A percentile compares a stretch with the other conserved stretches of the same genome.
Conservation (phyloP, 2,888 invertebrate species). For the Oscheius sp. region DNA sequence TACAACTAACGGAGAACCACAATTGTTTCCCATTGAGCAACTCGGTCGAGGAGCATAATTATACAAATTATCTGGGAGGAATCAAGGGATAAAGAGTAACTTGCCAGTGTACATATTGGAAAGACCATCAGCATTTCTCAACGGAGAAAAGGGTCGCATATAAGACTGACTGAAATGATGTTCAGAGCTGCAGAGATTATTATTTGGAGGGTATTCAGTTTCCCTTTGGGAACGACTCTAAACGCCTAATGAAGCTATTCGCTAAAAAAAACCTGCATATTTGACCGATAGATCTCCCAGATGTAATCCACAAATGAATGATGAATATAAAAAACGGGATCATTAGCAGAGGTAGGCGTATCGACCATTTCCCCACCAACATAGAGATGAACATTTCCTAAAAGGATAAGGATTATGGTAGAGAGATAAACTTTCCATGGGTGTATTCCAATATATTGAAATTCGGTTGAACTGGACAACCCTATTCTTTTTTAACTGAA, state of each 20-base stretch:
- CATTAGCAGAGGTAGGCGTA: slow-evolving; percentile 69
- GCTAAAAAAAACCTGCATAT: slow-evolving; percentile 41
- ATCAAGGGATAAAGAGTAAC: neutral
- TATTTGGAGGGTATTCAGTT: slow-evolving; percentile 54
- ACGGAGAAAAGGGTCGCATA: slow-evolving; percentile 60
- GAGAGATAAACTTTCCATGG: too few species aligned
- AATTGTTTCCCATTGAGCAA: slow-evolving; percentile 45
- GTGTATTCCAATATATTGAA: slow-evolving; percentile 62
- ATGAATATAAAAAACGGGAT: slow-evolving; percentile 70
- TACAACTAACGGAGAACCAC: slow-evolving; percentile 45
- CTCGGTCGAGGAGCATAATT: slow-evolving; percentile 59
- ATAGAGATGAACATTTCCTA: slow-evolving; percentile 67
- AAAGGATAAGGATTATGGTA: too few species aligned
- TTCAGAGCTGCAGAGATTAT: slow-evolving; percentile 45
- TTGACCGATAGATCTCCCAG: slow-evolving; percentile 69
- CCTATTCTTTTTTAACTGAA: slow-evolving; percentile 25
- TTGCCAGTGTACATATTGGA: slow-evolving; percentile 57
- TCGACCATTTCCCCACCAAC: slow-evolving; percentile 70
- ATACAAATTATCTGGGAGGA: slow-evolving; percentile 58
- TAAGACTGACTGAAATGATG: slow-evolving; percentile 53
- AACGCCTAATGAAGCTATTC: neutral
- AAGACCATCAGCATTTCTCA: slow-evolving; percentile 62
- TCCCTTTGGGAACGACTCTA: slow-evolving; percentile 52
- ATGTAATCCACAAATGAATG: slow-evolving; percentile 70
- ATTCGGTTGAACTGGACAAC: slow-evolving; percentile 46